These are phyloP conservation scores for Alexandromys fortis DNA, from an alignment of 2,113 vertebrate genomes.

Conservation along the genomic window DNA sequence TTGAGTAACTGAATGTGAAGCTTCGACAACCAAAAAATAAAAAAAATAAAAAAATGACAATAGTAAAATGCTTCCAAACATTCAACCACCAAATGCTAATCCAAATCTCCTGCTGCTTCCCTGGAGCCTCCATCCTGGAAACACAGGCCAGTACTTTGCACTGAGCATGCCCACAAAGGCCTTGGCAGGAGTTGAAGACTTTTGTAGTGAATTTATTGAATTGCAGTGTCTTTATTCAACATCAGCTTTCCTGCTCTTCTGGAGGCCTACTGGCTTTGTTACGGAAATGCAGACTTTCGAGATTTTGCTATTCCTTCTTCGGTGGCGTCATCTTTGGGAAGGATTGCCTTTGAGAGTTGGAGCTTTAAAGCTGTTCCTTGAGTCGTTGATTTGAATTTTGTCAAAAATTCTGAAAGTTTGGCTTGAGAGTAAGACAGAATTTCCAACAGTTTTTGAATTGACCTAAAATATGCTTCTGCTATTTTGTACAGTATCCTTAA, in stretches of 20 bases:
- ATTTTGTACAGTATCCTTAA: background rate
- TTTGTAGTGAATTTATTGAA: no score
- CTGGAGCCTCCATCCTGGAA: background rate
- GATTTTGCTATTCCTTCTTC: background rate
- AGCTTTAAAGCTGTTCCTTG: background rate
- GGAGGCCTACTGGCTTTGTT: background rate
- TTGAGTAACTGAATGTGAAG: background rate
- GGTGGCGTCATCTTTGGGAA: no score
- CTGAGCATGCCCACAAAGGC: background rate
- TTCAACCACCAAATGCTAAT: background rate
- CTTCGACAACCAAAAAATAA: background rate
- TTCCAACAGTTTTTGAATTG: background rate
- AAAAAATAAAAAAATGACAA: background rate
- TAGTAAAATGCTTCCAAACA: background rate
- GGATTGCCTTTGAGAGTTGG: background rate
- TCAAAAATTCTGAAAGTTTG: background rate
- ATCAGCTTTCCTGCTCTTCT: background rate
- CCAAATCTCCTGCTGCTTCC: background rate
- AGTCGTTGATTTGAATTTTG: background rate
- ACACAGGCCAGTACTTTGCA: no score
- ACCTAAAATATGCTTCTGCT: background rate
- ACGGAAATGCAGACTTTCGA: background rate
- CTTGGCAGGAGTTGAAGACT: accelerated
- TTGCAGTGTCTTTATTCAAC: background rate
- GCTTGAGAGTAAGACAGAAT: background rate